Evolutionary conservation across 2,797 vertebrate species (phyloP), one percentile per base, ranked within the genome.

Genomic region (Lophotriccus pileatus): DNA sequence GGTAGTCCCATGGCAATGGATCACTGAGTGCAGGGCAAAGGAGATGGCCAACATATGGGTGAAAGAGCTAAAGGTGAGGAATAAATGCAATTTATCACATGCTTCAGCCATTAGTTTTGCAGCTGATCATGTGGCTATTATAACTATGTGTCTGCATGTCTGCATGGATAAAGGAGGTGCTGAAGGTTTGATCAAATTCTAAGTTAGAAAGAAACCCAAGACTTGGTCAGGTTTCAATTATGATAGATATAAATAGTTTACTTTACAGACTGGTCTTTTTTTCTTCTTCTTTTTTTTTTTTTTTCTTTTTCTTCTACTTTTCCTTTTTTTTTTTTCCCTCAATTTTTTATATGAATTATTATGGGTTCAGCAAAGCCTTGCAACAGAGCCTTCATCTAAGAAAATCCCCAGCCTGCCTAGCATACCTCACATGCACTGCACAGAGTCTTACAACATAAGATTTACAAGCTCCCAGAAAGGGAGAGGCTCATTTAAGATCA

Each of bases 401-500:
- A 79, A 75, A 82, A 88, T 43, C 84, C 78, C 73, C 44, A 84
- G 84, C 59, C 93, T 86, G 70, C 56, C 53, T 73, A 50, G 23
- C 64, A 59, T 60, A 77, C 34, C 44, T 90, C 67, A 62, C 63
- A n/a, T 37, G 32, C 32, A 53, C 74, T 25, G 27, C 32, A 79
- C 46, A 56, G 37, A 55, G 72, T 41, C 82, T 88, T 91, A 68
- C 64, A 90, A 58, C 32, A 12, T 39, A 70, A 89, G 67, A 93
- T 81, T 91, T 84, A 84, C 86, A 94, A 82, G 43, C 76, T 90
- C 68, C 58, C 75, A 46, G 66, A 70, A 93, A 91, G 43, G 49
- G 39, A 93, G 30, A 75, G n/a, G 30, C 79, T 92, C 73, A 44
- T 56, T 91, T 87, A 70, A 91, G 64, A 90, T 52, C 77, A 95